Conservation (phyloP, 2,113 vertebrate species). For the Meleagris gallopavo region DNA sequence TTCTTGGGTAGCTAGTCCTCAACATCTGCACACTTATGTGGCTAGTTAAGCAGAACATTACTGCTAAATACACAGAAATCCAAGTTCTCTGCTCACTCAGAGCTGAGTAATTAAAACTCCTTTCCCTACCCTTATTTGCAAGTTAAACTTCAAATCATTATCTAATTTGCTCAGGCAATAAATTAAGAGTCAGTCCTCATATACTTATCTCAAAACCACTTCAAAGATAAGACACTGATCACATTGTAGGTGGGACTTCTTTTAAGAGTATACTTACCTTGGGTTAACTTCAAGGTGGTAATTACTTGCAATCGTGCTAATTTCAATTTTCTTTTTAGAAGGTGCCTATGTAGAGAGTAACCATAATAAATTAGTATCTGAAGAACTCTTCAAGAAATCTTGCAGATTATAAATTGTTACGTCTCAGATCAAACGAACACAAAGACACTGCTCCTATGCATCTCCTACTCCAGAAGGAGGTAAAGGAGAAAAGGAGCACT, state of each 20-base stretch:
- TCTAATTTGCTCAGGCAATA: background rate
- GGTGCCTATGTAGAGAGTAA: constrained; percentile 83
- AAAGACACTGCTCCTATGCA: fast-evolving
- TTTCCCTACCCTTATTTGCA: background rate
- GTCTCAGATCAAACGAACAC: background rate
- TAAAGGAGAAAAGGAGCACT: background rate
- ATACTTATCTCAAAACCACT: background rate
- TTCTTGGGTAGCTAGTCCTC: background rate
- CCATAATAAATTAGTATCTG: background rate
- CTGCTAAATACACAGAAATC: background rate
- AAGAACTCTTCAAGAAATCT: background rate
- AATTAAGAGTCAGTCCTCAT: background rate
- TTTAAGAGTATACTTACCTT: constrained; percentile 78
- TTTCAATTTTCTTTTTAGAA: constrained; percentile 99
- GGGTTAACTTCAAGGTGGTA: constrained; percentile 98
- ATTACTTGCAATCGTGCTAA: constrained; percentile 98
- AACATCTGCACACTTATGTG: background rate
- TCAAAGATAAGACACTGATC: background rate
- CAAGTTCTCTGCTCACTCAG: background rate
- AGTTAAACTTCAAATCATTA: background rate
- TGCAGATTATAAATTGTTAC: background rate
- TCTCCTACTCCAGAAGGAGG: no score
- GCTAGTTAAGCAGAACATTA: background rate
- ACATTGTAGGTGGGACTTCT: background rate
- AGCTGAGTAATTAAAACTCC: background rate